Conservation (phyloP, 2,888 invertebrate species). For the Eupithecia abbreviata region DNA sequence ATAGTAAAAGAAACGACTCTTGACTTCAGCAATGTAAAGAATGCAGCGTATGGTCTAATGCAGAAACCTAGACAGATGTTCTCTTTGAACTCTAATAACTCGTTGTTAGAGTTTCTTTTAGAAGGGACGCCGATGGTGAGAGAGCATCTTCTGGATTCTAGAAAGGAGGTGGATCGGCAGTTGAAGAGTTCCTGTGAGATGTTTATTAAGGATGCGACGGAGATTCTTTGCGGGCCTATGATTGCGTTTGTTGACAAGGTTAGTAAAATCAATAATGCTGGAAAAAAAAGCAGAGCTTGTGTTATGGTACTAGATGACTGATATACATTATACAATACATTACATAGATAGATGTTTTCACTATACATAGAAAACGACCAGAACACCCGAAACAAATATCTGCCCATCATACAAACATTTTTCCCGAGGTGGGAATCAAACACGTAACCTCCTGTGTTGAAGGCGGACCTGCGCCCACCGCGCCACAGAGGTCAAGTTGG, state of each 20-base stretch:
- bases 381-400: too few species aligned
- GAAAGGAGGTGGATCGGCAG: conserved; percentile 97
- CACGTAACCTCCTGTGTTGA: too few species aligned
- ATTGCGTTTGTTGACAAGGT: conserved; percentile 90
- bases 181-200: conserved; percentile 94
- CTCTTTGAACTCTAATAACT: conserved; percentile 93
- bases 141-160: conserved; percentile 96
- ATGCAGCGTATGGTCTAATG: conserved; percentile 90
- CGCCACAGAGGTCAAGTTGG: too few species aligned
- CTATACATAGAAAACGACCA: too few species aligned
- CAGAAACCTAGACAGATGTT: conserved; percentile 94
- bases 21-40: conserved; percentile 90
- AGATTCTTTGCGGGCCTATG: conserved; percentile 89
- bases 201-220: conserved; percentile 92
- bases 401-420: too few species aligned
- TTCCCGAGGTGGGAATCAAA: too few species aligned
- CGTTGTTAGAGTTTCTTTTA: conserved; percentile 94
- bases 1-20: conserved; percentile 95
- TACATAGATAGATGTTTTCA: too few species aligned
- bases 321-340: too few species aligned
- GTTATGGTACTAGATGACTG: too few species aligned
- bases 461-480: too few species aligned
- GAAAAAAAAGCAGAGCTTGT: too few species aligned
- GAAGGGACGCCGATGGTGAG: conserved; percentile 97
- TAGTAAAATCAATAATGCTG: conserved; percentile 28